Base-by-base conservation (phyloP, 2,888 invertebrate species). In the Parelbella ahira region DNA sequence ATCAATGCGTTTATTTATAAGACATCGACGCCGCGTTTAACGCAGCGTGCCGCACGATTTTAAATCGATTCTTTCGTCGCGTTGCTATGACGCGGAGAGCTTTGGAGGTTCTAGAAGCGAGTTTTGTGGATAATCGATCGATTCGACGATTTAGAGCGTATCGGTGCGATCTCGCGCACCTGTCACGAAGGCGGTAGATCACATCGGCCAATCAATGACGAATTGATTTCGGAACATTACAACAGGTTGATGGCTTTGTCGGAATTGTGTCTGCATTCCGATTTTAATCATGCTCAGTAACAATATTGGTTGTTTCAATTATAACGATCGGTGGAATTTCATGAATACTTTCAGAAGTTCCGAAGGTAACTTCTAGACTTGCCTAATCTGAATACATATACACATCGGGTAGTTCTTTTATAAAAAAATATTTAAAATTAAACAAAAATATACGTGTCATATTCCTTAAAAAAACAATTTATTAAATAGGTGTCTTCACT, bases 121-220 rank as follows among this genome's bases (percentile, higher is more conserved):
- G 63, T 73, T 75, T 82, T 77, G 71, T 74, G 69, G 70, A 76
- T 79, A 80, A 80, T 79, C 72, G 73, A 71, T 74, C 63, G 64
- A 65, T 68, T 72, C 28, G 68, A 64, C 63, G 71, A 74, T 71
- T 61, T 59, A 56, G 59, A 76, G 71, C 72, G 73, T 62, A 52
- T 56, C 63, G 58, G 50, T 49, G 50, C 42, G 48, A 51, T 50
- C 56, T 57, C 61, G 57, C 55, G 68, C 81, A 82, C 81, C 79
- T 81, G 80, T 74, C 71, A 68, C 71, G 73, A 28, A 11, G 29
- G 59, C 56, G 68, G 78, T 86, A 80, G 71, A 82, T 80, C 86
- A 83, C 83, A 77, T 63, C 64, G 56, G 58, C 56, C 64, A 65
- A 61, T 64, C 75, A 68, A 56, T 73, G 77, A 80, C 86, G 75